phyloP scores from a whole-genome alignment of 2,888 invertebrate species.

The Hemicrepidius hirtus region DNA sequence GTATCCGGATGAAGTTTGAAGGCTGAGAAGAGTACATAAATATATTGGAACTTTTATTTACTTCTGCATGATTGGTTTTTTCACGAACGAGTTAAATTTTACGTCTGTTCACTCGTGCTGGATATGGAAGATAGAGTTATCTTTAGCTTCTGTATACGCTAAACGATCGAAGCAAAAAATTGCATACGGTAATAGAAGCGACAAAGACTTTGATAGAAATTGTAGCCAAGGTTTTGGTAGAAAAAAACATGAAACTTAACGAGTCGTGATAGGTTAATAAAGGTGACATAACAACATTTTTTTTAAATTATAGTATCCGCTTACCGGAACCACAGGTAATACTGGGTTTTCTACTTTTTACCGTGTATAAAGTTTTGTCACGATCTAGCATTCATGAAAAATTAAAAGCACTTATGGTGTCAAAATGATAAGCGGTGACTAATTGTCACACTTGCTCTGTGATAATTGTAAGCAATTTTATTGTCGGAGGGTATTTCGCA shows the following conservation, averaged over 20 bases:
- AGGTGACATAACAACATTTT: slow-evolving; percentile 31
- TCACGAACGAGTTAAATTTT: slow-evolving; percentile 18
- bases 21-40: slow-evolving; percentile 22
- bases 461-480: too few species aligned
- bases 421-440: slow-evolving; percentile 13
- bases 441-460: slow-evolving; percentile 7
- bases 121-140: slow-evolving; percentile 1
- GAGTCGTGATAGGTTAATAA: slow-evolving; percentile 31
- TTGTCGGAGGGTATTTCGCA: too few species aligned
- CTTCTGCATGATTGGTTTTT: slow-evolving; percentile 2
- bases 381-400: neutral
- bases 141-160: neutral
- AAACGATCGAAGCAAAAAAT: neutral
- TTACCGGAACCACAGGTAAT: slow-evolving; percentile 24
- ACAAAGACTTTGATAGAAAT: too few species aligned
- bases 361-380: neutral
- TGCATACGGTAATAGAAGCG: neutral
- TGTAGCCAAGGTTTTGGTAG: slow-evolving; percentile 23
- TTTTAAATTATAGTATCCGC: neutral
- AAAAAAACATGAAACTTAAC: slow-evolving; percentile 17
- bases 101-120: neutral
- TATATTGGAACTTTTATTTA: slow-evolving; percentile 15
- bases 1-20: slow-evolving; percentile 22
- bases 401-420: slow-evolving; percentile 12
- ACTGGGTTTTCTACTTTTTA: slow-evolving; percentile 20